These are phyloP conservation scores for Macroglossus sobrinus DNA, from an alignment of 2,113 vertebrate genomes.

Conservation along the genomic window DNA sequence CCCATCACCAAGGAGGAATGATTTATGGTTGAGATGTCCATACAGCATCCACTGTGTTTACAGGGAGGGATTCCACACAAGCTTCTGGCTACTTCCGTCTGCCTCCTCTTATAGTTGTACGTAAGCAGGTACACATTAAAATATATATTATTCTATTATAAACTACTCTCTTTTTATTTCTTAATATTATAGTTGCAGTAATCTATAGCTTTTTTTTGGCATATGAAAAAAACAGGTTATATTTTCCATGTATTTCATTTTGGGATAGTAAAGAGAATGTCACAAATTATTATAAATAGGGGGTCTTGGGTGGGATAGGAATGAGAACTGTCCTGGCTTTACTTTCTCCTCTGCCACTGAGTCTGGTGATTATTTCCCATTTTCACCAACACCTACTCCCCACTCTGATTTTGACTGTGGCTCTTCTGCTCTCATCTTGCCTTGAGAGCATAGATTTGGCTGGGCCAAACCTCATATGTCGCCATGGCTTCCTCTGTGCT, in stretches of 20 bases:
- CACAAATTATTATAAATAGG: background rate
- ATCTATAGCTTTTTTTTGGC: background rate
- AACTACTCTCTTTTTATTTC: background rate
- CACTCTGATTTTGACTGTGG: background rate
- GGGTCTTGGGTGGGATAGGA: background rate
- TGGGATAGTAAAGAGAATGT: background rate
- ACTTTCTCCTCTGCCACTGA: background rate
- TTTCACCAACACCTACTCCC: background rate
- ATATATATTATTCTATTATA: background rate
- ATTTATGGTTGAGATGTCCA: background rate
- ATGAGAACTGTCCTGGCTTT: background rate
- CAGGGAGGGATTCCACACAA: accelerated
- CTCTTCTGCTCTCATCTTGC: background rate
- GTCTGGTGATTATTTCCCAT: background rate
- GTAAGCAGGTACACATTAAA: background rate
- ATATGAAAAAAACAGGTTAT: background rate
- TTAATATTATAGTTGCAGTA: background rate
- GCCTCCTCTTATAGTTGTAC: background rate
- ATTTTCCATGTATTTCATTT: conserved; percentile 29
- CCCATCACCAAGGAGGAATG: background rate
- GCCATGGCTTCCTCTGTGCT: background rate
- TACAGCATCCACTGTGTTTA: accelerated
- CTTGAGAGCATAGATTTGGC: background rate
- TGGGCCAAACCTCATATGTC: background rate
- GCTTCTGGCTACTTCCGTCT: background rate